Conservation (phyloP, 2,888 invertebrate genomes). For the Scaptomyza polygonia region DNA sequence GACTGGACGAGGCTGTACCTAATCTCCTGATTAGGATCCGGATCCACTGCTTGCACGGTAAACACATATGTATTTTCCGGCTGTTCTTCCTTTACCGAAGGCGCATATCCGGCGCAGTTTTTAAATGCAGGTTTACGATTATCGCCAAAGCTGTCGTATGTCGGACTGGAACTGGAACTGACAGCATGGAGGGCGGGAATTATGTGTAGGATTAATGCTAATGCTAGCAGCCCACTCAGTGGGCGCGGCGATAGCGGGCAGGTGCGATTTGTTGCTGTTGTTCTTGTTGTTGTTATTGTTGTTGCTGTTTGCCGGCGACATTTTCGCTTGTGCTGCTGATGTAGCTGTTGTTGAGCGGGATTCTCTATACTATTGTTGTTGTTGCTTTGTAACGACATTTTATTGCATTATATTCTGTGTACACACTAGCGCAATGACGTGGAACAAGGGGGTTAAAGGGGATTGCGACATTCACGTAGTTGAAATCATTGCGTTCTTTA, state of each 20-base stretch:
- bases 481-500: constrained; percentile 41
- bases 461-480: constrained; percentile 36
- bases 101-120: constrained; percentile 92
- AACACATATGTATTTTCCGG: constrained; percentile 90
- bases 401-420: constrained; percentile 64
- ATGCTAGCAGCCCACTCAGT: constrained; percentile 21
- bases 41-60: constrained; percentile 84
- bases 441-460: constrained; percentile 2
- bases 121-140: constrained; percentile 95
- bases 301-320: constrained; percentile 42
- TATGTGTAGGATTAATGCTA: constrained; percentile 23
- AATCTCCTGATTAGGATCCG: constrained; percentile 91
- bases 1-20: constrained; percentile 93
- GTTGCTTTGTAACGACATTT: constrained; percentile 63
- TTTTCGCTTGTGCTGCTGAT: constrained; percentile 67
- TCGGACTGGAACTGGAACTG: constrained; percentile 12
- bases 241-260: constrained; percentile 26
- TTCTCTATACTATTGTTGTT: constrained; percentile 31
- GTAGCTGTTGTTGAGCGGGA: constrained; percentile 64
- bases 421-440: constrained; percentile 19
- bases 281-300: constrained; percentile 18
- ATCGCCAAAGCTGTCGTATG: constrained; percentile 84
- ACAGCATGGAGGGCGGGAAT: constrained; percentile 25
- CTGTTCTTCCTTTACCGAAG: constrained; percentile 92
- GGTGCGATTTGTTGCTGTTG: constrained; percentile 33